Evolutionary conservation across 2,888 invertebrate species (phyloP), one percentile per base, ranked within the genome.

Genomic region (Eupithecia dodoneata): DNA sequence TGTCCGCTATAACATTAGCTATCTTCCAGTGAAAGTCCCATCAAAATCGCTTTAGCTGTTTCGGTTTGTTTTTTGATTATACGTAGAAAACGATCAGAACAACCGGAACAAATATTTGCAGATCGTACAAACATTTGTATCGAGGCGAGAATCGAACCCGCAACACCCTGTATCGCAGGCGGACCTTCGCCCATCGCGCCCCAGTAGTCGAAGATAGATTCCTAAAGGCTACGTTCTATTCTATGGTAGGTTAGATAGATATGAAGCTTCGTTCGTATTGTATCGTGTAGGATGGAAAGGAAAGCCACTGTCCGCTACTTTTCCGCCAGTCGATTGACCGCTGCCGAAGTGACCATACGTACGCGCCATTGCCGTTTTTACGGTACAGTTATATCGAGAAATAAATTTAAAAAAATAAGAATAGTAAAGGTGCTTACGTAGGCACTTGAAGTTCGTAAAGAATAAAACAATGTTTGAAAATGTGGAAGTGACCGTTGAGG

Each of bases 401-500:
- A 71, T 30, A 59, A 59, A 45, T 72, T 30, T 1, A n/a, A 6
- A n/a, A 18, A 4, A 41, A 10, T 45, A 4, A 18, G n/a, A 44
- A 69, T 66, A 42, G 4, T 30, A 30, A 30, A 30, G 30, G 30
- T 30, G 30, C 0, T 3, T 13, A 52, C 15, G n/a, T 15, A 9
- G 0, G 10, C 65, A 42, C 42, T 6, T 12, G 9, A 59, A 18
- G 3, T 59, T 18, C 10, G 59, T 59, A 63, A 12, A 10, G 30
- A 10, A 30, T 63, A 30, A 12, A 63, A 63, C 63, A 4, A 63
- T 69, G 66, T 70, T 41, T 52, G 86, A 85, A 42, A 84, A 92
- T 69, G 41, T 94, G 92, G 93, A 94, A 88, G 87, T 94, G 73
- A 91, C 91, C 84, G 94, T 91, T 73, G 94, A 94, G 77, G 93